phyloP scores from a whole-genome alignment of 2,113 vertebrate species.

The Melanocharis versteri region DNA sequence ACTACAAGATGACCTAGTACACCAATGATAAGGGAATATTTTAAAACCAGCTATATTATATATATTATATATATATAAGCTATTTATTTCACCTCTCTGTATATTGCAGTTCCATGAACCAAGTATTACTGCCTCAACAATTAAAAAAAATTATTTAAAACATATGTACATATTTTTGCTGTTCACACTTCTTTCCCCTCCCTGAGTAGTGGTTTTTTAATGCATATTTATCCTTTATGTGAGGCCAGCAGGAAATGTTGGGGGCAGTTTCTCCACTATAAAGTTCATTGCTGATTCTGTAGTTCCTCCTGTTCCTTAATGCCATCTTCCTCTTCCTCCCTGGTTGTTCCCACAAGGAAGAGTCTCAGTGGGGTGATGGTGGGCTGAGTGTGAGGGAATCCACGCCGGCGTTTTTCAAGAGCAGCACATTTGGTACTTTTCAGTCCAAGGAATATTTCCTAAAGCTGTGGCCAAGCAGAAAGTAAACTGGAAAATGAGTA shows the following conservation, averaged over 20 bases:
- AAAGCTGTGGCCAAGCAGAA: background rate
- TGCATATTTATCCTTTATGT: background rate
- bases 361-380: background rate
- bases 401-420: fast-evolving
- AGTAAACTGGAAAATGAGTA: background rate
- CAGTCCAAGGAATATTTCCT: background rate
- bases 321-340: background rate
- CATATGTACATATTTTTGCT: constrained; percentile 42
- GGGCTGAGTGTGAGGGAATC: background rate
- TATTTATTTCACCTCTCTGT: constrained; percentile 90
- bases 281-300: background rate
- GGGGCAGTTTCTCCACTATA: background rate
- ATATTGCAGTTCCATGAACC: constrained; percentile 86
- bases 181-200: constrained; percentile 33
- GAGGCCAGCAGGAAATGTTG: background rate
- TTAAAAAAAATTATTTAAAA: constrained; percentile 84
- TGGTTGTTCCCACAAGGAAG: background rate
- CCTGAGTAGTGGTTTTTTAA: background rate
- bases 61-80: constrained; percentile 85
- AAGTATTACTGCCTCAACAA: constrained; percentile 85
- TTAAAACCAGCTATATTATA: constrained; percentile 86
- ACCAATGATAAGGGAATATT: constrained; percentile 84
- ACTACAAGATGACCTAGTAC: constrained; percentile 80
- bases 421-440: background rate
- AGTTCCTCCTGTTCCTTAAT: background rate